Base-by-base conservation (phyloP, 1,140 invertebrate species). In the Drosophila malerkotliana region DNA sequence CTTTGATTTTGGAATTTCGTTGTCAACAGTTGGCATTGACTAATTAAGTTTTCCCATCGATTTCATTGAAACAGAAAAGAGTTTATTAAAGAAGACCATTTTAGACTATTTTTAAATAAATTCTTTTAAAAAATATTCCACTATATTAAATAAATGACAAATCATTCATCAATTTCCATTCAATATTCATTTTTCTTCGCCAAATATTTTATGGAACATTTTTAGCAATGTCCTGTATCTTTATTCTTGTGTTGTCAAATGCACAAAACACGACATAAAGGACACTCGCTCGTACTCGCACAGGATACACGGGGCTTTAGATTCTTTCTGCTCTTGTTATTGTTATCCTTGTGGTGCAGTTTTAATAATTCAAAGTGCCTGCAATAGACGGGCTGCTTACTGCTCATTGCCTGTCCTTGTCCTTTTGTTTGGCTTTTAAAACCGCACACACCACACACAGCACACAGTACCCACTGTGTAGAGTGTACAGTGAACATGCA, bases 321-420 rank as follows among this genome's bases (percentile, higher is more conserved):
- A 52, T 55, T 48, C 34, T 39, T 34, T 7, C 49, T n/a, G 30
- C 45, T 54, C 75, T 71, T 76, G 59, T 73, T 73, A 47, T 78
- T 79, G 56, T 74, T 78, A 59, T 59, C 51, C 64, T 60, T 75
- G 56, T 67, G 73, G 53, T 87, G 81, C 68, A 67, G 77, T 81
- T 87, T 85, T 85, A 85, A 85, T 85, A 85, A 85, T 85, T 87
- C 68, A 85, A 85, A 87, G 81, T 81, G 81, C 81, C 81, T 81
- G 78, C 77, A 74, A 74, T 79, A 73, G 76, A 77, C 61, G 57
- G 68, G 15, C 52, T 63, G 58, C 62, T 74, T 82, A 52, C 73
- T 73, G 60, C 63, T 77, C 54, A 77, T 58, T 67, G 71, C 48
- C 24, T 32, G 52, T 63, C 71, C 59, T 73, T 73, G 75, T 77